Evolutionary conservation across 2,888 invertebrate genomes (phyloP), one percentile per base, ranked within the genome.

Genomic region (Apodemia hepburni): DNA sequence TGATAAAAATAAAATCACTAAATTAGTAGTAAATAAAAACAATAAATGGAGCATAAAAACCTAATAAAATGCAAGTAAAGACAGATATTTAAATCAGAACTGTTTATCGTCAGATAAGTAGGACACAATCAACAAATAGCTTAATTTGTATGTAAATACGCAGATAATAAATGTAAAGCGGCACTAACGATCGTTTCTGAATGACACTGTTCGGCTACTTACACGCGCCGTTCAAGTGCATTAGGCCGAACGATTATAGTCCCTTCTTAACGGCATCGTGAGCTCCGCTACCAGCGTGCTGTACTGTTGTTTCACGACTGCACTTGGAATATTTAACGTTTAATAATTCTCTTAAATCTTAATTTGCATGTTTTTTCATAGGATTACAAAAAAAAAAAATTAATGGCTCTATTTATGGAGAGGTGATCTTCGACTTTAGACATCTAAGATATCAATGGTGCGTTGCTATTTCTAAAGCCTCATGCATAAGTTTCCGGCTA

Each of bases 241-340:
- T 75, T 76, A 76, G 78, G 75, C 79, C 75, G 76, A 75, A 82
- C 83, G 81, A 82, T 85, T 84, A 69, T 67, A 78, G 82, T 80
- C 76, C 75, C 73, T 76, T 75, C 73, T 82, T 82, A 81, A 82
- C 79, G 73, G 81, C 75, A 72, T 83, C 81, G 81, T 83, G 83
- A 83, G 77, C 75, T 38, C 66, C 72, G 72, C 77, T 76, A 65
- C 63, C 75, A 51, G 11, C 66, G 70, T 67, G 75, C 75, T 71
- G 73, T 75, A 78, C 76, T 72, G 76, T 72, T 71, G 73, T 70
- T 74, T 78, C 79, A 79, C 77, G 79, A 76, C 73, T 69, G 73
- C 75, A 73, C 73, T 71, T 74, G 75, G 80, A 78, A 81, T 80
- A 79, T 76, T 73, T 69, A 71, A 70, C 42, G 38, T 57, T 38